phyloP scores from a whole-genome alignment of 2,888 invertebrate species.

The Lasius platythorax region DNA sequence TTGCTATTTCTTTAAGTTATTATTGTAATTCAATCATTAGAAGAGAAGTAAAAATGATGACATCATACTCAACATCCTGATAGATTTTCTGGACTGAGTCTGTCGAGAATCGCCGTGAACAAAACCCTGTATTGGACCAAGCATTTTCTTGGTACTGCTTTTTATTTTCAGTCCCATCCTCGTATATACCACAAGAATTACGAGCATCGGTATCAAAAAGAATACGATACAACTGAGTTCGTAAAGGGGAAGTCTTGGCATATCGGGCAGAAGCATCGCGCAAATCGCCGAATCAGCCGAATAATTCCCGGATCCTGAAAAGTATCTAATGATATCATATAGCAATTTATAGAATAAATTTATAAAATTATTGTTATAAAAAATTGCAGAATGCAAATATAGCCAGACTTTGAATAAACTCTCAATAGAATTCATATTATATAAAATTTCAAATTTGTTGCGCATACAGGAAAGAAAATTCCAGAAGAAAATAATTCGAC shows the following conservation, averaged over 20 bases:
- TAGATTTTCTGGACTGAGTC: conserved; percentile 91
- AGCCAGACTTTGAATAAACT: background rate
- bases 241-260: conserved; percentile 90
- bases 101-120: conserved; percentile 91
- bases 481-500: background rate
- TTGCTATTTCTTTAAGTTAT: background rate
- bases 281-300: conserved; percentile 94
- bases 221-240: conserved; percentile 94
- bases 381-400: background rate
- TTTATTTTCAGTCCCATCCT: conserved; percentile 92
- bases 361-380: background rate
- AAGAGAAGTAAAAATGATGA: background rate
- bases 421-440: background rate
- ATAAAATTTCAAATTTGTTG: background rate
- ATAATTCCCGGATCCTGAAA: conserved; percentile 85
- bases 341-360: background rate
- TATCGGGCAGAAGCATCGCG: conserved; percentile 89
- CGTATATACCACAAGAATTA: conserved; percentile 93
- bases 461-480: background rate
- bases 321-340: background rate
- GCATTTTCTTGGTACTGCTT: conserved; percentile 86
- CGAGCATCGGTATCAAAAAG: conserved; percentile 91
- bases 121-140: conserved; percentile 88
- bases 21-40: background rate
- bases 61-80: conserved; percentile 92